phyloP scores from a whole-genome alignment of 2,113 vertebrate species.

The Hydrochoerus hydrochaeris region DNA sequence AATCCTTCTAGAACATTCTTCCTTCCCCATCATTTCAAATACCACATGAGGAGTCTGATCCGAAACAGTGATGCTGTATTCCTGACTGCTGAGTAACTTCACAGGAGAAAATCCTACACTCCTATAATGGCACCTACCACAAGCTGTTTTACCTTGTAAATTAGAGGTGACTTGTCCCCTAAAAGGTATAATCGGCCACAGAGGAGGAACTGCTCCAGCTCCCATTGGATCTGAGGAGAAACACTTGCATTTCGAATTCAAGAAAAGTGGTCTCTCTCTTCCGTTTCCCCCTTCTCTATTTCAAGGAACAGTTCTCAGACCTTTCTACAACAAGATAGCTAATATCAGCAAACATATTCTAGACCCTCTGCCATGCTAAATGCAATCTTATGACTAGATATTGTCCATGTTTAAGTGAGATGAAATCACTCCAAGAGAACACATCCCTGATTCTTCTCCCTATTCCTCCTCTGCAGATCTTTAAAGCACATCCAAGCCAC shows the following conservation, averaged over 20 bases:
- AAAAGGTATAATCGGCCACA: not conserved
- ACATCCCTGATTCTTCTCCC: not conserved
- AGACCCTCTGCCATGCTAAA: not conserved
- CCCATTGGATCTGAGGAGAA: not conserved
- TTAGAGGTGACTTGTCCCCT: not conserved
- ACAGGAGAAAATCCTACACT: not conserved
- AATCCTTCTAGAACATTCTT: not conserved
- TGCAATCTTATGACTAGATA: not conserved
- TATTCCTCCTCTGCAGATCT: not conserved
- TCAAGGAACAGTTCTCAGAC: not conserved
- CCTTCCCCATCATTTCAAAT: not conserved
- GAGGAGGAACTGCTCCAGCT: not conserved
- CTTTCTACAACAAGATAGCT: not conserved
- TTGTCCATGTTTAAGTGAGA: not conserved
- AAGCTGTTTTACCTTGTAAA: not conserved
- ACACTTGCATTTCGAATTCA: not conserved
- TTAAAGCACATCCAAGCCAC: slow-evolving; percentile 77
- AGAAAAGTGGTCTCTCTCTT: not conserved
- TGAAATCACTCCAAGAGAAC: not conserved
- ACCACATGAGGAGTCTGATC: not conserved
- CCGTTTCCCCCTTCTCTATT: not conserved
- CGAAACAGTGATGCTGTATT: not conserved
- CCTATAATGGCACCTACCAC: not conserved
- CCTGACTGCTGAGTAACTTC: not conserved
- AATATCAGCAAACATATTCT: not conserved